phyloP scores from a whole-genome alignment of 2,888 invertebrate species.

The Salpingus planirostris region DNA sequence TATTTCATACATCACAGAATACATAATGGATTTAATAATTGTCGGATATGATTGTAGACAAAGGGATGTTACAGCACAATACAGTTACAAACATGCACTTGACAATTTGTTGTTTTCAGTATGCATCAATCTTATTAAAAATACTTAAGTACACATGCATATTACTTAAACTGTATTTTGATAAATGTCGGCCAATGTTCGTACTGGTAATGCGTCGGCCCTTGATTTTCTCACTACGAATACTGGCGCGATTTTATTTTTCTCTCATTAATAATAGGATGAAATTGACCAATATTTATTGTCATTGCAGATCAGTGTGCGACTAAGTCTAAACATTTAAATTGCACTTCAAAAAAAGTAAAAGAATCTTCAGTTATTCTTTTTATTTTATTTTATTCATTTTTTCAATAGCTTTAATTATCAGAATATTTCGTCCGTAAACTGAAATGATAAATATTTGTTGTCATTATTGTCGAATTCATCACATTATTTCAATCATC shows the following conservation, averaged over 20 bases:
- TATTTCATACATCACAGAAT: conserved; percentile 34
- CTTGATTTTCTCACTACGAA: conserved; percentile 33
- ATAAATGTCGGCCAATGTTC: conserved; percentile 15
- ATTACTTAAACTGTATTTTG: conserved; percentile 5
- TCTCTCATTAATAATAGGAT: conserved; percentile 11
- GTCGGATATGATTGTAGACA: conserved; percentile 11
- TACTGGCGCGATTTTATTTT: conserved; percentile 15
- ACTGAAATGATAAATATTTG: conserved; percentile 8
- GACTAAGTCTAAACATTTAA: conserved; percentile 19
- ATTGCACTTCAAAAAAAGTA: conserved; percentile 19
- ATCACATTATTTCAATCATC: conserved; percentile 15
- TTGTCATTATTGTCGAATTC: conserved; percentile 20
- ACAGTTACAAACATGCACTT: conserved; percentile 16
- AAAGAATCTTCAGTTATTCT: too few relatives aligned
- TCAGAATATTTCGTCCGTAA: too few relatives aligned
- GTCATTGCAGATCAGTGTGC: conserved; percentile 23
- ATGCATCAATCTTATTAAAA: conserved; percentile 6
- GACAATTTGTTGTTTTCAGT: conserved; percentile 3
- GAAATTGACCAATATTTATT: conserved; percentile 31
- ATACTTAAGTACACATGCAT: conserved; percentile 16
- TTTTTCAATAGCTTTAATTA: conserved; percentile 12
- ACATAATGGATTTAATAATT: conserved; percentile 14
- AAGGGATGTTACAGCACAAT: conserved; percentile 13
- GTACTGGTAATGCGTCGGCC: conserved; percentile 35
- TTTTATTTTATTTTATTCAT: too few relatives aligned